A percentile compares a stretch with the other conserved stretches of the same genome.
Conservation (phyloP, 2,888 invertebrate genomes). For the Rhagium mordax region DNA sequence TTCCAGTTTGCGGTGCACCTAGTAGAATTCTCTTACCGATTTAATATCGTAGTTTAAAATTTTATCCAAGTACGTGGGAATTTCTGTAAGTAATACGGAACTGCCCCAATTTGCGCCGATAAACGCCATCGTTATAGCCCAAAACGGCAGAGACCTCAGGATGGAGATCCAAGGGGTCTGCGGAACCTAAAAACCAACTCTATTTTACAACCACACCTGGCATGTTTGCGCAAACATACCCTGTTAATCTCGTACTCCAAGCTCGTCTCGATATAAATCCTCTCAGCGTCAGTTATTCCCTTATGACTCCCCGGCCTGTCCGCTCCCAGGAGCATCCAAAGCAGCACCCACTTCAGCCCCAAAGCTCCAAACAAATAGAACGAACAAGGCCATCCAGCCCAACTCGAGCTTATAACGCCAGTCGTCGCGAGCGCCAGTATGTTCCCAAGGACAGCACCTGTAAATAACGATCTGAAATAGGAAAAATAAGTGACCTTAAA, state of each 20-base stretch:
- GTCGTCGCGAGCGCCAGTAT: constrained; percentile 84
- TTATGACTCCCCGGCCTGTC: constrained; percentile 77
- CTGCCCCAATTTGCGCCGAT: constrained; percentile 86
- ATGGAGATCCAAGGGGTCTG: constrained; percentile 84
- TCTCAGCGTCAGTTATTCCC: constrained; percentile 77
- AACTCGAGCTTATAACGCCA: constrained; percentile 80
- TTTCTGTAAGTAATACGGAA: constrained; percentile 87
- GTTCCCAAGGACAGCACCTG: constrained; percentile 85
- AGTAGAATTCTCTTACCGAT: constrained; percentile 74
- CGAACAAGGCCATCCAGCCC: constrained; percentile 84
- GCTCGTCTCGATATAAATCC: constrained; percentile 75
- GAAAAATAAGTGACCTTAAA: not conserved
- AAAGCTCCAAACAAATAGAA: constrained; percentile 82
- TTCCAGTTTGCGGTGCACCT: no score
- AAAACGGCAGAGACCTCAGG: constrained; percentile 82
- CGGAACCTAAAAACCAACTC: constrained; percentile 47
- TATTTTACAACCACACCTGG: no score
- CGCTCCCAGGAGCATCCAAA: constrained; percentile 77
- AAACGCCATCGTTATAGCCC: constrained; percentile 81
- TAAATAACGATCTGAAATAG: constrained; percentile 46
- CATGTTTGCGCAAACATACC: no score
- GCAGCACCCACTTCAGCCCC: constrained; percentile 75
- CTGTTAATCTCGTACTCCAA: constrained; percentile 60
- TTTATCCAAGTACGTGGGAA: constrained; percentile 84
- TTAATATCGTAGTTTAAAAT: constrained; percentile 82